Base-by-base conservation (phyloP, 2,113 vertebrate species). In the Rostratula benghalensis region DNA sequence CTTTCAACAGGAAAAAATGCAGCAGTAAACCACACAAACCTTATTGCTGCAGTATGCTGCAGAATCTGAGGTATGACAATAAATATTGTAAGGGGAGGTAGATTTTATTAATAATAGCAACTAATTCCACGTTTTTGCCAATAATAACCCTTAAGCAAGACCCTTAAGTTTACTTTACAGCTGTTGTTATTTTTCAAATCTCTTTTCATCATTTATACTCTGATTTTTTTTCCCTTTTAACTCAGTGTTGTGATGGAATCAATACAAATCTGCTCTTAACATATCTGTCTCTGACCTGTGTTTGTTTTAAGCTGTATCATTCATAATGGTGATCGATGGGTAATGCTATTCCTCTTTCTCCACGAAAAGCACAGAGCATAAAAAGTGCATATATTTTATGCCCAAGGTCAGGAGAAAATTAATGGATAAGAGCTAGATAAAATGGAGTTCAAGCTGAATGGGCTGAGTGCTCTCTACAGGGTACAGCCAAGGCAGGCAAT, bases 371-470 rank as follows among this genome's bases (percentile, higher is more conserved):
- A 87, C 46, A 75, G 73, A 89, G 98, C 95, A 98, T 98, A 98
- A 98, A 98, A 98, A 98, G 98, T 83, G 45, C 96, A 95, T 97
- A 97, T 98, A 98, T 98, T 97, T 97, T 98, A 98, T 98, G 98
- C 98, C 98, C 98, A 98, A 98, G 98, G 97, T 98, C 98, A 98
- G 94, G 79, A 98, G 98, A 98, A 98, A 99, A 99, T 98, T 98
- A 99, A 99, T 99, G 98, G 98, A 98, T 98, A 98, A 98, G 98
- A 98, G 97, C 94, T 96, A 98, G 97, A 99, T 98, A 98, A 98
- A 98, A 98, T 97, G 97, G 97, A 98, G 98, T 98, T 99, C 98
- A 98, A 98, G 97, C 95, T 98, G 98, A 99, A 99, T 97, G 98
- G 98, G 98, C 93, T 95, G 97, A 98, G 96, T 97, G 94, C 84